These are phyloP conservation scores for Sebastes nivosus DNA, from an alignment of 2,797 vertebrate genomes.

Conservation along the genomic window DNA sequence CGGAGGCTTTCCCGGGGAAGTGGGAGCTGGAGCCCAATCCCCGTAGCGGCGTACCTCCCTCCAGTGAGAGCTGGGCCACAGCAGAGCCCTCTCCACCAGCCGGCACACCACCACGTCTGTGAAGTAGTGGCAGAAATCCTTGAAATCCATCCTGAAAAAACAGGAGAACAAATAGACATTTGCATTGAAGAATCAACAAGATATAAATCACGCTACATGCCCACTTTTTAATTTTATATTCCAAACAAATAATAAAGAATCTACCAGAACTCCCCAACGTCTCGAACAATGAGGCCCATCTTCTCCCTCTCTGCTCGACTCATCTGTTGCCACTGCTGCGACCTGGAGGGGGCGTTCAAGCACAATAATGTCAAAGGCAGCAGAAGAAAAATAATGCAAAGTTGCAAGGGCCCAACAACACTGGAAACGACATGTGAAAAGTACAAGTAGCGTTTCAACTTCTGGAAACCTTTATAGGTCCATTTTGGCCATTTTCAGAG, in stretches of 20 bases:
- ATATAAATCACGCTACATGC: not conserved
- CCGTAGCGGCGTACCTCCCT: conserved; percentile 75
- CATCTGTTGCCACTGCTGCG: conserved; percentile 83
- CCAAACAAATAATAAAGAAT: not conserved
- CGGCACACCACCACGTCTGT: conserved; percentile 86
- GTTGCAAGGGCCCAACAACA: not conserved
- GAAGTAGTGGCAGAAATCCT: conserved; percentile 86
- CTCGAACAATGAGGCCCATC: conserved; percentile 82
- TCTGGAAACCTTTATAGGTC: conserved; percentile 54
- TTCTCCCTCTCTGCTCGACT: conserved; percentile 80
- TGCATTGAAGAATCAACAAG: too few relatives aligned
- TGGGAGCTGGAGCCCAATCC: conserved; percentile 74
- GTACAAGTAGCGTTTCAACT: conserved; percentile 34
- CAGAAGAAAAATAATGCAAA: not conserved
- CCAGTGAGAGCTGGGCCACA: conserved; percentile 81
- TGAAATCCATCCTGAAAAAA: conserved; percentile 84
- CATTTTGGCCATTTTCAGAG: conserved; percentile 40
- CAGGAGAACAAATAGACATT: not conserved
- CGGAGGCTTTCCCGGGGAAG: not conserved
- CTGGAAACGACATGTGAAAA: conserved; percentile 38
- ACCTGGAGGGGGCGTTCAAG: conserved; percentile 71
- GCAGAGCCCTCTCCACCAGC: conserved; percentile 76
- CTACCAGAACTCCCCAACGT: conserved; percentile 88
- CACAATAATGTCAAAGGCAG: conserved; percentile 13
- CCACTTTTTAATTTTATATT: not conserved